Base-by-base conservation (phyloP, 2,888 invertebrate species). In the Argyra leucocephala region DNA sequence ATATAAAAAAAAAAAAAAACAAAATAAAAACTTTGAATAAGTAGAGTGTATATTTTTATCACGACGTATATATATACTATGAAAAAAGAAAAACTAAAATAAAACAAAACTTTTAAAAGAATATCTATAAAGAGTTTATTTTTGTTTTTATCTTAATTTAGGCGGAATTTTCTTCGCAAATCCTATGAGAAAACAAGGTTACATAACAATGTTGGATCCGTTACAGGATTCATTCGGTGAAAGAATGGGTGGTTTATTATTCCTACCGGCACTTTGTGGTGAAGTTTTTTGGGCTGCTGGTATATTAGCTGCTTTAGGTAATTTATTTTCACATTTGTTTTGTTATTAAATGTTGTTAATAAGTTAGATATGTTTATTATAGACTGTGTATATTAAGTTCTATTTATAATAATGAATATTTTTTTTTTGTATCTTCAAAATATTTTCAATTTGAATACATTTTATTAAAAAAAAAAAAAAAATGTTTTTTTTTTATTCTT, bases 261-360 rank as follows among this genome's bases (percentile, higher is more conserved):
- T 96, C 81, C 82, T 98, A 72, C 98, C 98, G 3, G 97, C 98
- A 0, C 86, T 99, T 2, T 92, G 96, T 74, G 98, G 98, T 9
- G 98, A 98, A 82, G 94, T 96, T 6, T 98, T 99, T 82, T 98
- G 98, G 98, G 96, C 97, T 0, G 98, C 97, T 0, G 97, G 97
- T 64, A 97, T 98, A 72, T 83, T 98, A 65, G 95, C 97, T 0
- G 98, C 98, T 7, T 83, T 98, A 59, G 96, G 91, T 90, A 73
- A 81, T 82, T 69, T 57, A 10, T 26, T 26, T 26, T 6, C 4
- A 26, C 4, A 26, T 26, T 6, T 26, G 4, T 26, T n/a, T 26
- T 7, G 4, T 26, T 26, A 26, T 26, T 26, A 26, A n/a, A n/a
- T n/a, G n/a, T n/a, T n/a, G n/a, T n/a, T n/a, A n/a, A n/a, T n/a